Evolutionary conservation across 2,797 vertebrate species (phyloP), one percentile per base, ranked within the genome.

Genomic region (Gobionotothen gibberifrons): DNA sequence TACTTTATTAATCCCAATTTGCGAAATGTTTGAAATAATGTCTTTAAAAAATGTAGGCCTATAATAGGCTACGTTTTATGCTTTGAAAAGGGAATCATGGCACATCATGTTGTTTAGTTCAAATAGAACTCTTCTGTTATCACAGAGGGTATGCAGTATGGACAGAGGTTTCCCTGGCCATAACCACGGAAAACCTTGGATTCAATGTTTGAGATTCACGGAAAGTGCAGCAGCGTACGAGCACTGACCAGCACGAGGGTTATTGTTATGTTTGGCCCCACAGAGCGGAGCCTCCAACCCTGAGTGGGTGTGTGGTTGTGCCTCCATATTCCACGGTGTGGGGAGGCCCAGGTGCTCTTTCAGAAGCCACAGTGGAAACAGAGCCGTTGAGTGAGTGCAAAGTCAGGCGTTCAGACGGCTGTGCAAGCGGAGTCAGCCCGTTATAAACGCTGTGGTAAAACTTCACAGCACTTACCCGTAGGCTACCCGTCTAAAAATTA

Each of bases 201-300:
- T 68, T 77, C 57, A 74, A 83, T 79, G 58, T n/a, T 85, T 83
- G 75, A 70, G 47, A 69, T 82, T 90, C 65, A 72, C 75, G 69
- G 84, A 91, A 92, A 88, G 88, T 74, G 73, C 78, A 84, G 74
- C 42, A 52, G 83, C 47, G 15, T 59, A 63, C 0, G 19, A 64
- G 78, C 53, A 19, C 62, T 76, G 86, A 86, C 85, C 81, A 78
- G 46, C 70, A 17, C 2, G 1, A 39, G 76, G 83, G 81, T 91
- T 88, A 89, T 89, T 93, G 89, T 92, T 93, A 78, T 92, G 80
- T 72, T 93, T 93, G 93, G 93, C 88, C 85, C 79, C 85, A 76
- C 70, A 19, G 78, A 88, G 82, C 29, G 46, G 72, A 74, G 84
- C 49, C 77, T 81, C 74, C 74, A 82, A 51, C 62, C 79, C 74